Evolutionary conservation across 2,888 invertebrate species (phyloP).

Genomic region (Microdon myrmicae): DNA sequence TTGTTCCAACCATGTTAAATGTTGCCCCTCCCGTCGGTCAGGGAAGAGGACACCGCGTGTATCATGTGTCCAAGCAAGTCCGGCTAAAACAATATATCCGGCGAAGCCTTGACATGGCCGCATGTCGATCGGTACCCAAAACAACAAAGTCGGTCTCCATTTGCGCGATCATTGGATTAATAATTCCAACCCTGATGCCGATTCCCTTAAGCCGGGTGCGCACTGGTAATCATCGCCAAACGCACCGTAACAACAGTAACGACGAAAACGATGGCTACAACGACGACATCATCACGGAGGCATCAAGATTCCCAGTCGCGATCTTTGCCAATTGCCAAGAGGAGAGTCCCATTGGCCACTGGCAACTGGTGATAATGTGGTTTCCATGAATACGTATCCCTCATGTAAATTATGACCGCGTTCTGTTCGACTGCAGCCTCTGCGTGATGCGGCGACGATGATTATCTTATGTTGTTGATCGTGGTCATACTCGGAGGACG

Average conservation of each 20-base stretch:
- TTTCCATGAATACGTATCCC: constrained; percentile 47
- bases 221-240: constrained; percentile 46
- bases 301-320: constrained; percentile 17
- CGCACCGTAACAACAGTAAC: constrained; percentile 15
- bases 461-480: constrained; percentile 5
- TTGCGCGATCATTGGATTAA: constrained; percentile 48
- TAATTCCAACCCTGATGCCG: constrained; percentile 45
- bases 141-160: constrained; percentile 51
- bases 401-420: constrained; percentile 51
- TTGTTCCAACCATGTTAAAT: constrained; percentile 42
- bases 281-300: constrained; percentile 47
- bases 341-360: constrained; percentile 36
- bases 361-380: constrained; percentile 42
- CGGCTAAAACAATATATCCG: constrained; percentile 48
- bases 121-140: constrained; percentile 49
- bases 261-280: constrained; percentile 23
- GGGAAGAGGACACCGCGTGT: too few relatives aligned
- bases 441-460: constrained; percentile 28
- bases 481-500: constrained; percentile 7
- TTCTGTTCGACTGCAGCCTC: constrained; percentile 42
- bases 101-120: constrained; percentile 50
- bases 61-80: constrained; percentile 7
- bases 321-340: constrained; percentile 30
- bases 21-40: neutral
- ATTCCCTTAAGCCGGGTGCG: constrained; percentile 48